Percentiles rank a stretch among this genome's conserved stretches.
These are phyloP conservation scores for Coregonus suidteri DNA, from an alignment of 2,797 vertebrate species.

Conservation along the genomic window DNA sequence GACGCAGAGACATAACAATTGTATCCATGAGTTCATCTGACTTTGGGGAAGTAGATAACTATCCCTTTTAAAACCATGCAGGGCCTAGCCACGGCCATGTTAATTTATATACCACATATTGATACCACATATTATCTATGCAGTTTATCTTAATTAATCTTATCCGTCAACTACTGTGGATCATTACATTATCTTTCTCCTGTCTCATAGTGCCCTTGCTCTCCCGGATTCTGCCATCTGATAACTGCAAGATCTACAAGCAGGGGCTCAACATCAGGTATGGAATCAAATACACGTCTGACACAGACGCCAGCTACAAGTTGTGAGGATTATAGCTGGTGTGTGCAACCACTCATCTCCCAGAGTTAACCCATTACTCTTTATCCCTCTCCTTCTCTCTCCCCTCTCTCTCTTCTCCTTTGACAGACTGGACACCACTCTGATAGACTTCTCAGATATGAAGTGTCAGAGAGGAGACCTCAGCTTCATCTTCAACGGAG, in stretches of 20 bases:
- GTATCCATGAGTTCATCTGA: no score
- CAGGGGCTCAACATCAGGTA: slow-evolving; percentile 98
- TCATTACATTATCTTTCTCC: slow-evolving; percentile 9
- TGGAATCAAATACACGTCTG: slow-evolving; percentile 27
- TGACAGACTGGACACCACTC: slow-evolving; percentile 89
- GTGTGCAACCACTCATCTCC: not conserved
- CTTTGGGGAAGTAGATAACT: no score
- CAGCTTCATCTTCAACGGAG: slow-evolving; percentile 96
- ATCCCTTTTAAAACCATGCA: not conserved
- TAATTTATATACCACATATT: not conserved
- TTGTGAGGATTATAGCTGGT: no score
- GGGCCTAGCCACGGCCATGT: not conserved
- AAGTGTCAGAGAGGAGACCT: slow-evolving; percentile 96
- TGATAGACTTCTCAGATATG: slow-evolving; percentile 98
- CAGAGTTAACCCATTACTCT: not conserved
- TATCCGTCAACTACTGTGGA: not conserved
- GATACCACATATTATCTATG: not conserved
- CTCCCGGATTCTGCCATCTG: slow-evolving; percentile 94
- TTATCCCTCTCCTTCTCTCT: not conserved
- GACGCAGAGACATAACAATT: no score
- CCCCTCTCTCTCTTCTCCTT: not conserved
- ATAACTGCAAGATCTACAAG: slow-evolving; percentile 98
- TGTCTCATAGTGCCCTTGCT: slow-evolving; percentile 87
- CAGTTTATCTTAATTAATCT: not conserved
- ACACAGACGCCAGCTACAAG: not conserved